These are phyloP conservation scores for Syngnathoides biaculeatus DNA, from an alignment of 2,113 vertebrate species.

Conservation along the genomic window DNA sequence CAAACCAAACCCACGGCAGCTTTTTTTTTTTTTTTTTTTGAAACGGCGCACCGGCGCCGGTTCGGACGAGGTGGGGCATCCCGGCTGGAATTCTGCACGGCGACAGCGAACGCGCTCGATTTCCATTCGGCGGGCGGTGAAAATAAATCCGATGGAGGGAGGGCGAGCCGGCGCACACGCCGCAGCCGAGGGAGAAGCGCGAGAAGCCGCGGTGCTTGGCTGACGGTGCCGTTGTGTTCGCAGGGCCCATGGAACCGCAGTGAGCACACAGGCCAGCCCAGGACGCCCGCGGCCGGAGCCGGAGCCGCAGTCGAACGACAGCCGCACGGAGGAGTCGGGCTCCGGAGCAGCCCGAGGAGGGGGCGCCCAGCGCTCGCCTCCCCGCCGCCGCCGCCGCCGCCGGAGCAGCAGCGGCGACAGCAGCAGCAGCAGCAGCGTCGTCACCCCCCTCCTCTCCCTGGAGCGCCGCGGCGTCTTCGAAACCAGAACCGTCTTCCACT, in stretches of 20 bases:
- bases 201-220: neutral
- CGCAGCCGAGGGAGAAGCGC: neutral
- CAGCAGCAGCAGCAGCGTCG: too few species aligned
- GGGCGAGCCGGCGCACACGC: too few species aligned
- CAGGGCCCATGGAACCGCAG: conserved; percentile 76
- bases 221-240: conserved; percentile 63
- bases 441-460: conserved; percentile 14
- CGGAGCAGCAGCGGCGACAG: too few species aligned
- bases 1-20: conserved; percentile 1
- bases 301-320: neutral
- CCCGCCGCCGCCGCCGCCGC: too few species aligned
- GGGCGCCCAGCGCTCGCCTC: conserved; percentile 60
- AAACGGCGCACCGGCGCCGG: neutral
- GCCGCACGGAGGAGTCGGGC: neutral
- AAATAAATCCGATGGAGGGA: neutral
- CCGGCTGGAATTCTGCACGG: neutral
- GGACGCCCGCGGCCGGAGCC: conserved; percentile 48
- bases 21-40: too few species aligned
- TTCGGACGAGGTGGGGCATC: too few species aligned
- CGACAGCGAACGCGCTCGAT: neutral
- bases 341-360: conserved; percentile 42
- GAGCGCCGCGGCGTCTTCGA: conserved; percentile 78
- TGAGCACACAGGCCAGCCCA: conserved; percentile 69
- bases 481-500: conserved; percentile 78
- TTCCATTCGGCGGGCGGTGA: neutral